A percentile compares a stretch with the other conserved stretches of the same genome.
phyloP scores from a whole-genome alignment of 2,888 invertebrate species.

The Hedya salicella region DNA sequence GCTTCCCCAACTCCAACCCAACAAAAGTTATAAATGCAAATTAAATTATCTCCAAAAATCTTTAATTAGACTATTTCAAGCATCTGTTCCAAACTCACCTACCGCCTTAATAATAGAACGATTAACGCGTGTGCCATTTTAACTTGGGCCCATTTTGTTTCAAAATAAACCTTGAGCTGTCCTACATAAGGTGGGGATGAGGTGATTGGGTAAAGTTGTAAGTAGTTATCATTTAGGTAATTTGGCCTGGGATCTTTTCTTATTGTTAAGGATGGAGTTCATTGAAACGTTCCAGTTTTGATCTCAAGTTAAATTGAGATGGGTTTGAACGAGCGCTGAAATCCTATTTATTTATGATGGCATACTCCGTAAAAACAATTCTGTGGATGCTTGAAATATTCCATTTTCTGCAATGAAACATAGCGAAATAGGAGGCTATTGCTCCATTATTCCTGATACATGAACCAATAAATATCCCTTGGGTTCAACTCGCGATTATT shows the following conservation, averaged over 20 bases:
- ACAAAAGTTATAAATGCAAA: slow-evolving; percentile 49
- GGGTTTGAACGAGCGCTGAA: background rate
- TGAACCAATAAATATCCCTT: too few relatives aligned
- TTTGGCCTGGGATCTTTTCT: slow-evolving; percentile 30
- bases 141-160: background rate
- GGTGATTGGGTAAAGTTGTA: slow-evolving; percentile 6
- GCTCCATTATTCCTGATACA: too few relatives aligned
- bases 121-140: slow-evolving; percentile 26
- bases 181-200: background rate
- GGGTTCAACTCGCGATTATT: too few relatives aligned
- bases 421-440: too few relatives aligned
- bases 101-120: slow-evolving; percentile 49
- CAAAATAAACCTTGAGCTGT: background rate
- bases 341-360: slow-evolving; percentile 9
- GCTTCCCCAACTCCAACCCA: slow-evolving; percentile 19
- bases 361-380: background rate
- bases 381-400: background rate
- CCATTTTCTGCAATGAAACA: background rate
- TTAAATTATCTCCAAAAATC: slow-evolving; percentile 52
- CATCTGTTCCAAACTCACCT: slow-evolving; percentile 52
- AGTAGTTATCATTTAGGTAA: slow-evolving; percentile 32
- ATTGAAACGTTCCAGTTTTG: slow-evolving; percentile 38
- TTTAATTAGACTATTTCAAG: slow-evolving; percentile 56
- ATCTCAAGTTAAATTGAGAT: slow-evolving; percentile 21
- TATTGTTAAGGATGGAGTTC: slow-evolving; percentile 33